These are phyloP conservation scores for Melanotus villosus DNA, from an alignment of 2,888 invertebrate species.

Conservation along the genomic window DNA sequence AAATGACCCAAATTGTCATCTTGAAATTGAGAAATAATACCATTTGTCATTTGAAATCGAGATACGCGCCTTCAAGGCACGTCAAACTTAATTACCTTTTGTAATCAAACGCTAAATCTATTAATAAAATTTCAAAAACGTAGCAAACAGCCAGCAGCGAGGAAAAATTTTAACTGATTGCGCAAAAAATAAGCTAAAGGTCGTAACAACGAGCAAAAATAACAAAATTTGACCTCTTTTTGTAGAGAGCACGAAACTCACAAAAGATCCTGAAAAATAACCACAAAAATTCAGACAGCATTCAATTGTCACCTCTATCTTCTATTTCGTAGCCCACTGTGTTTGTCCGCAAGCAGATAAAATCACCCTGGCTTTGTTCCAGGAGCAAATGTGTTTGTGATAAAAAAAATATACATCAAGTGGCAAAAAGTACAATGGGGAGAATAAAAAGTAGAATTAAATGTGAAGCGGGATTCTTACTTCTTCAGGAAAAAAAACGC, in stretches of 20 bases:
- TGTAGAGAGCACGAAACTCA: slow-evolving; percentile 8
- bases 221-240: slow-evolving; percentile 30
- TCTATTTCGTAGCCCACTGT: slow-evolving; percentile 38
- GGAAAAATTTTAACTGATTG: slow-evolving; percentile 2
- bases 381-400: slow-evolving; percentile 43
- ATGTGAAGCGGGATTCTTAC: slow-evolving; percentile 13
- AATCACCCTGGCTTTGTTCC: slow-evolving; percentile 46
- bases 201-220: slow-evolving; percentile 1
- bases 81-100: slow-evolving; percentile 41
- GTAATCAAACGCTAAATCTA: slow-evolving; percentile 21
- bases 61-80: slow-evolving; percentile 22
- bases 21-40: slow-evolving; percentile 51
- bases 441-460: slow-evolving; percentile 25
- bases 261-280: slow-evolving; percentile 29
- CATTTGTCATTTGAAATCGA: slow-evolving; percentile 47
- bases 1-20: slow-evolving; percentile 50
- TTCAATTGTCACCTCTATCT: slow-evolving; percentile 46
- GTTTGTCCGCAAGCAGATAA: slow-evolving; percentile 45
- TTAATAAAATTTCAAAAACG: slow-evolving; percentile 13
- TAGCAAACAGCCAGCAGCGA: neutral
- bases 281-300: slow-evolving; percentile 40
- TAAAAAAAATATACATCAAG: slow-evolving; percentile 36
- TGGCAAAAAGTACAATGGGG: slow-evolving; percentile 19
- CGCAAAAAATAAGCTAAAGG: slow-evolving; percentile 1
- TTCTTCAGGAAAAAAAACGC: slow-evolving; percentile 4